A percentile compares a stretch with the other conserved stretches of the same genome.
Evolutionary conservation across 2,797 vertebrate species (phyloP).

Genomic region (Rhodeus uyekii): DNA sequence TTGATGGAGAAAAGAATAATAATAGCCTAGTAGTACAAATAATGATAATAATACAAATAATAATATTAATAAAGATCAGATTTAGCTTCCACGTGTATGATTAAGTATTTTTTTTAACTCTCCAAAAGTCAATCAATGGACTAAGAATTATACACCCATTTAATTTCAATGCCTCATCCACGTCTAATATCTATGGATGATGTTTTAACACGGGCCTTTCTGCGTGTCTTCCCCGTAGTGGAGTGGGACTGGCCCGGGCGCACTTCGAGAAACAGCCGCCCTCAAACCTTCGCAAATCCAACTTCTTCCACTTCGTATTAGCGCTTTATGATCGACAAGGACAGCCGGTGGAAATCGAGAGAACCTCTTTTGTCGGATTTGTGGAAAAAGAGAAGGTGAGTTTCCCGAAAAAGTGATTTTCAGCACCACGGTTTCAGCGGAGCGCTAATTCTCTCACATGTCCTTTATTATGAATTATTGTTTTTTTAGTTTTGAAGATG

Average conservation of each 20-base stretch:
- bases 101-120: not conserved
- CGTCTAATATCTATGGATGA: conserved; percentile 12
- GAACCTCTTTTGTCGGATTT: conserved; percentile 96
- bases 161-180: not conserved
- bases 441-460: no score
- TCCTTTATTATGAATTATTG: no score
- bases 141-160: not conserved
- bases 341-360: conserved; percentile 98
- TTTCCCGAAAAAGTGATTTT: conserved; percentile 38
- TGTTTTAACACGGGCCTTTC: conserved; percentile 45
- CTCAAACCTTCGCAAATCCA: conserved; percentile 98
- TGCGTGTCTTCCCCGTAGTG: conserved; percentile 84
- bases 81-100: not conserved
- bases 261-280: conserved; percentile 99
- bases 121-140: not conserved
- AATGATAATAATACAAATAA: not conserved
- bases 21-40: not conserved
- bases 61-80: not conserved
- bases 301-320: conserved; percentile 99
- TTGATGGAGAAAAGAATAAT: not conserved
- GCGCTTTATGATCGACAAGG: conserved; percentile 97
- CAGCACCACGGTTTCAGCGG: not conserved
- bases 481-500: no score
- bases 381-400: conserved; percentile 98
- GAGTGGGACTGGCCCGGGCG: conserved; percentile 96